These are phyloP conservation scores for Sardina pilchardus DNA, from an alignment of 2,113 vertebrate genomes.

Conservation along the genomic window DNA sequence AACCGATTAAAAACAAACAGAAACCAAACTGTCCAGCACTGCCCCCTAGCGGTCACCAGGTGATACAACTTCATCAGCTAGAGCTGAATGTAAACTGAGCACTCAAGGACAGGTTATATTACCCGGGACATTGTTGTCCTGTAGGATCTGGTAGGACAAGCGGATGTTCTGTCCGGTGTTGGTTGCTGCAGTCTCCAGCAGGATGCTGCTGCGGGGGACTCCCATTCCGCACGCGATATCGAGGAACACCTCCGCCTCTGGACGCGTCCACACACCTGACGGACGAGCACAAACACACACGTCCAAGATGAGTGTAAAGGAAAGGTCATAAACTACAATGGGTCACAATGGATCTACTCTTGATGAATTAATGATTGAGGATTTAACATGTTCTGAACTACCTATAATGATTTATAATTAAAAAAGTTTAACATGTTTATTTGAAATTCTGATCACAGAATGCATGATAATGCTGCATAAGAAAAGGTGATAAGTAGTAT, in stretches of 20 bases:
- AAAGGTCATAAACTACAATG: background rate
- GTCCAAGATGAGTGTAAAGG: background rate
- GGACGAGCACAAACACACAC: background rate
- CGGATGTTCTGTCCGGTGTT: conserved; percentile 58
- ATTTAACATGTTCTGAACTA: background rate
- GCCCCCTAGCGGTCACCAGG: conserved; percentile 10
- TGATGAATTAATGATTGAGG: background rate
- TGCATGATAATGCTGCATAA: background rate
- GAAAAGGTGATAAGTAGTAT: too few relatives aligned
- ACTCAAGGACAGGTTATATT: background rate
- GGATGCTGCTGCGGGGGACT: conserved; percentile 46
- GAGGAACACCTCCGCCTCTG: conserved; percentile 51
- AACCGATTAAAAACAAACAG: too few relatives aligned
- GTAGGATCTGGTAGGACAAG: conserved; percentile 49
- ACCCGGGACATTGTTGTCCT: conserved; percentile 44
- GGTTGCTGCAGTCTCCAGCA: conserved; percentile 52
- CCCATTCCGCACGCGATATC: conserved; percentile 49
- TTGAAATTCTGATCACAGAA: too few relatives aligned
- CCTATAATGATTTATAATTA: too few relatives aligned
- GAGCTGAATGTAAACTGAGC: background rate
- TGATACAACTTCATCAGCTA: background rate
- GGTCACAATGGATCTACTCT: background rate
- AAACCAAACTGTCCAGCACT: background rate
- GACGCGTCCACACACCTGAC: conserved; percentile 45
- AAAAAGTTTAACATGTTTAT: too few relatives aligned